phyloP scores from a whole-genome alignment of 2,797 vertebrate genomes.

The Tangara arthus region DNA sequence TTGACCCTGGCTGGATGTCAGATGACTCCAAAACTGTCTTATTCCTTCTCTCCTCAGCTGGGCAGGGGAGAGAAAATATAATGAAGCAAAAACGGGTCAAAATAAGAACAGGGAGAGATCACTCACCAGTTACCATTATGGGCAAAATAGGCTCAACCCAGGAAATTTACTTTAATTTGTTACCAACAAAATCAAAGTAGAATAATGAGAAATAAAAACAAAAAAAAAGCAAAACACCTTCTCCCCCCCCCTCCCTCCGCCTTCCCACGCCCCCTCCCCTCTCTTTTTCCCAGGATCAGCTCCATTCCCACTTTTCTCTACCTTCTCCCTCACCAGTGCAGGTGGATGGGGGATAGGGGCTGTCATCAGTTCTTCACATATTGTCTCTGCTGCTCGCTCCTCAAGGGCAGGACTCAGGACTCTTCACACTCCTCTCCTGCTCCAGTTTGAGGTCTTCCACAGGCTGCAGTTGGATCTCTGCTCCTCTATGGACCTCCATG shows the following conservation, averaged over 20 bases:
- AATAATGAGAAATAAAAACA: neutral
- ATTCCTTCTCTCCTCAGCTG: neutral
- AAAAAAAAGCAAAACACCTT: neutral
- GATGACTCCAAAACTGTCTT: neutral
- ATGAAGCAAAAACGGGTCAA: neutral
- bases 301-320: neutral
- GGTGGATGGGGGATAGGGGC: neutral
- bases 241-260: accelerated
- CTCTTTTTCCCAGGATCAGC: neutral
- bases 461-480: neutral
- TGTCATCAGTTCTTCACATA: neutral
- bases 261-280: neutral
- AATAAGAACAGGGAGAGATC: neutral
- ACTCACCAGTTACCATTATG: too few species aligned
- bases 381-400: neutral
- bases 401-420: neutral
- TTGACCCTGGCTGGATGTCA: neutral
- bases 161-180: neutral
- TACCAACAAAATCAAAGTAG: neutral
- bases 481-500: too few species aligned
- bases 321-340: neutral
- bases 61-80: neutral
- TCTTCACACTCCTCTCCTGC: neutral
- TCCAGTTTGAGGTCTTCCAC: neutral
- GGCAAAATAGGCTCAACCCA: accelerated